Conservation (phyloP, 2,113 vertebrate genomes). For the Taxidea taxus region DNA sequence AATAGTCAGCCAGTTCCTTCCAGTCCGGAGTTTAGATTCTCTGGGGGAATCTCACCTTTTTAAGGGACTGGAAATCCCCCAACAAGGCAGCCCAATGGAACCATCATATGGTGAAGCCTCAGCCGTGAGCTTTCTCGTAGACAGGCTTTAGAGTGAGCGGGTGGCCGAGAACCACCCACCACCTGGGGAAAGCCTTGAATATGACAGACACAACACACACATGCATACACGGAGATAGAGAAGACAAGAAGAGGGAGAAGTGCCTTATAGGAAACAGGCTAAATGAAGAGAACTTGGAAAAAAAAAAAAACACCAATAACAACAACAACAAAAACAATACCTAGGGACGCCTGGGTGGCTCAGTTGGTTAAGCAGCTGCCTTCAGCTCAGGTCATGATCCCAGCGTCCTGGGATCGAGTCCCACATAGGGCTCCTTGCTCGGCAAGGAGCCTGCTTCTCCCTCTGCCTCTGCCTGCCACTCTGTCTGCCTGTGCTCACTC, state of each 20-base stretch:
- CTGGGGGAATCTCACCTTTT: neutral
- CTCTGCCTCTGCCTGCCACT: no score
- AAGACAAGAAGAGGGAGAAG: neutral
- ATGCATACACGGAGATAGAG: accelerated
- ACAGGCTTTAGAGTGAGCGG: no score
- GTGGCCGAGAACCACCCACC: neutral
- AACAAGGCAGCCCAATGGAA: neutral
- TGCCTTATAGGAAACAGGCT: neutral
- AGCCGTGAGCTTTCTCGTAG: neutral
- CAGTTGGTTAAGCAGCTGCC: no score
- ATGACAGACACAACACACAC: neutral
- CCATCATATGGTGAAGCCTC: neutral
- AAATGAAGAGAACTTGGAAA: neutral
- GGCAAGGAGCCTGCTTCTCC: no score
- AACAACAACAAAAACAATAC: no score
- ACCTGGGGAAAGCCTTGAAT: neutral
- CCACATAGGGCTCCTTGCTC: no score
- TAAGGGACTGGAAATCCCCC: neutral
- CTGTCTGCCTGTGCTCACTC: no score
- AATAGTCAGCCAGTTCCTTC: neutral
- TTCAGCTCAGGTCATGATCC: no score
- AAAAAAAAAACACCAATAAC: neutral
- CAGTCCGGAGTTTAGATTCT: neutral
- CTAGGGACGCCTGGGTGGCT: no score
- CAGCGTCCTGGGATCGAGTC: no score